Conservation (phyloP, 2,797 vertebrate species). For the Sebastes umbrosus region DNA sequence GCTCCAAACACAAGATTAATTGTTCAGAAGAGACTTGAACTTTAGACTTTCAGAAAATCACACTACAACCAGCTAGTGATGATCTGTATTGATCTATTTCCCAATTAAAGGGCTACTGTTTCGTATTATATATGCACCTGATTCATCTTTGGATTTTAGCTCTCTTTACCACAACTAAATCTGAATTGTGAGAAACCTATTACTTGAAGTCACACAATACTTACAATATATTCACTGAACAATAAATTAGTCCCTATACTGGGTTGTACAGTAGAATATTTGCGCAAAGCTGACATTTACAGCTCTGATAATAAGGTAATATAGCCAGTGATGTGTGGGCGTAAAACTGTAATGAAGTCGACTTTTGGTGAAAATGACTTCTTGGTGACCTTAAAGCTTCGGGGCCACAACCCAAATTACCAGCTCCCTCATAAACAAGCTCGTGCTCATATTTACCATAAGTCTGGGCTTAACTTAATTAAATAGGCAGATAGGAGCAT, state of each 20-base stretch:
- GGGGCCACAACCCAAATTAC: slow-evolving; percentile 48
- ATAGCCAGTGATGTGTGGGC: slow-evolving; percentile 4
- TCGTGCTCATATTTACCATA: slow-evolving; percentile 63
- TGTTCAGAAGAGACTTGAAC: not conserved
- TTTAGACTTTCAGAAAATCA: not conserved
- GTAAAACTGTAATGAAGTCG: slow-evolving; percentile 40
- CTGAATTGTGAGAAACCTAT: not conserved
- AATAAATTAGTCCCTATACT: not conserved
- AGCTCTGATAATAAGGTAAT: slow-evolving; percentile 28
- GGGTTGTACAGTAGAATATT: not conserved
- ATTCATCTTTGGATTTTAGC: not conserved
- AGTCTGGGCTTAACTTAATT: slow-evolving; percentile 74
- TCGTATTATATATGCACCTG: not conserved
- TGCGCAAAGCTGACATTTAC: slow-evolving; percentile 29
- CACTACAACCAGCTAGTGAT: not conserved
- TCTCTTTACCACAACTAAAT: not conserved
- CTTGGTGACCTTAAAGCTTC: slow-evolving; percentile 58
- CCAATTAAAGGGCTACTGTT: not conserved
- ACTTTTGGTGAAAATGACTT: slow-evolving; percentile 52
- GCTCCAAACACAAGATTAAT: not conserved
- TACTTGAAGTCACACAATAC: not conserved
- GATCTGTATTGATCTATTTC: not conserved
- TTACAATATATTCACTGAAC: not conserved
- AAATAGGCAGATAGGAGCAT: slow-evolving; percentile 72
- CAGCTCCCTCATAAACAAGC: slow-evolving; percentile 61